Base-by-base conservation (phyloP, 2,888 invertebrate species). In the Patella ulyssiponensis region DNA sequence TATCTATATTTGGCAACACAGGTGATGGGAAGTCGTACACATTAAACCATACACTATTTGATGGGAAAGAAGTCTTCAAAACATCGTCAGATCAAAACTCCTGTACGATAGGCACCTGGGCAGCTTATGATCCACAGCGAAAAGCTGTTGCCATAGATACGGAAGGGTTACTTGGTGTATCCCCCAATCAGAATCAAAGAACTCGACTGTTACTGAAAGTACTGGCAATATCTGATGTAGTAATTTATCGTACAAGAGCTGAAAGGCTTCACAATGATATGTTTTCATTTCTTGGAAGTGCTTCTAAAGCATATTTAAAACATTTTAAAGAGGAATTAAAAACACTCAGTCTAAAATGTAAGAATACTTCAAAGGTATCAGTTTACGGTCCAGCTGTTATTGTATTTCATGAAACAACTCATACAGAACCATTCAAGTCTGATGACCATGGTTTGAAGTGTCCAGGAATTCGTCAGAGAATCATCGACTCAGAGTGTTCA, bases 11-110 rank as follows among this genome's bases (percentile, higher is more conserved):
- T 92, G 96, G 96, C 3, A 96, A 96, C 88, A 95, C 95, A 0
- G 96, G 96, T 0, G 96, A 96, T 92, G 96, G 96, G 2, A 96
- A 96, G 91, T 96, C 96, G 3, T 94, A 95, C 87, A 95, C 95
- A 0, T 92, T 96, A 87, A 96, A 96, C 91, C 94, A 95, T 85
- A 93, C 94, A 86, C 95, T 95, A 88, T 95, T 95, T 88, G 91
- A 93, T 83, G 95, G 94, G 1, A 92, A 93, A 79, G 93, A 94
- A 88, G 92, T 94, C 0, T 95, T 95, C 89, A 92, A 92, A 80
- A 95, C 95, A 0, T 95, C 95, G 3, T 93, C 94, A 27, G 93
- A 94, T 80, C 95, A 95, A 83, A 93, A 92, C 71, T 94, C 95
- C 0, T 95, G 96, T 87, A 96, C 96, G 0, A 91, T 95, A 23